Evolutionary conservation across 64 coral and sea anemone genomes (phyloP).

Genomic region (Platygyra sinensis): DNA sequence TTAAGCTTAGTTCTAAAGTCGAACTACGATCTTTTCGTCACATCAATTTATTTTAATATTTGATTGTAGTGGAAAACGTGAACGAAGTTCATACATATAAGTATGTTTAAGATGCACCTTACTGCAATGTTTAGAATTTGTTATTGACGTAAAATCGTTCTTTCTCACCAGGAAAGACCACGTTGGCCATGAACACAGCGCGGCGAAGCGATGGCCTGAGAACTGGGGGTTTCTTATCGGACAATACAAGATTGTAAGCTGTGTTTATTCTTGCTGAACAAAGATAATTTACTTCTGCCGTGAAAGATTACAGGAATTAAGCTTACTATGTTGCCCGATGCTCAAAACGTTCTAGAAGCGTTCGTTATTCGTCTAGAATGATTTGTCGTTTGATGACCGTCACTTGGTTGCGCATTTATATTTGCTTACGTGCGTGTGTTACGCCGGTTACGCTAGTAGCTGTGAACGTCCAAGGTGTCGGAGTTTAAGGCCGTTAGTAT

Average conservation of each 20-base stretch:
- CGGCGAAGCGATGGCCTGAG: constrained; percentile 82
- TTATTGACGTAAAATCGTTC: background rate
- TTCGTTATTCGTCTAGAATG: background rate
- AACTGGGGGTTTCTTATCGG: constrained; percentile 96
- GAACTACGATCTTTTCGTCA: background rate
- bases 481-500: too few relatives aligned
- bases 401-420: background rate
- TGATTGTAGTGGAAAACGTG: background rate
- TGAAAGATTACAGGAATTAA: background rate
- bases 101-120: background rate
- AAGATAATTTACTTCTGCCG: background rate
- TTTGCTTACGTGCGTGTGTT: too few relatives aligned
- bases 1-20: background rate
- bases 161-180: constrained; percentile 87
- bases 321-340: background rate
- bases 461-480: too few relatives aligned
- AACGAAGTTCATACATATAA: background rate
- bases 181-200: constrained; percentile 81
- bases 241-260: constrained; percentile 88
- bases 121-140: background rate
- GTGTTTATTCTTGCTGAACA: background rate
- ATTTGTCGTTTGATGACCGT: background rate
- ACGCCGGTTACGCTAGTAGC: too few relatives aligned
- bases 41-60: too few relatives aligned
- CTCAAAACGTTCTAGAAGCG: background rate